Evolutionary conservation across 1,140 invertebrate genomes (phyloP).

Genomic region (Caenorhabditis inopinata): DNA sequence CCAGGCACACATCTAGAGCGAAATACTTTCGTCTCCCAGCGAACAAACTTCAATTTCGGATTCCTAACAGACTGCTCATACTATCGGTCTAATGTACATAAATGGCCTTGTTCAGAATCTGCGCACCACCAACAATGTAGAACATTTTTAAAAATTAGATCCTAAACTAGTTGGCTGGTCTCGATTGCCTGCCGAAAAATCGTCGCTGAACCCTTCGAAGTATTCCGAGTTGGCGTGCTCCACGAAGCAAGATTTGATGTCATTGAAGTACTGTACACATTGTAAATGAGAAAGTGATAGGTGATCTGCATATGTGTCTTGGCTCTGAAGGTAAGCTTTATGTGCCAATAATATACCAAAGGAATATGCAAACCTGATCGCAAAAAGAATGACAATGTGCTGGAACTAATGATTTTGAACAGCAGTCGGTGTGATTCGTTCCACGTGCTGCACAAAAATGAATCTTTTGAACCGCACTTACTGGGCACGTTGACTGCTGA

Average conservation of each 20-base stretch:
- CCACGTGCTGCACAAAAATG: constrained; percentile 37
- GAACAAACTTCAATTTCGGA: too few species aligned
- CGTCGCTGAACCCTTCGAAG: constrained; percentile 3
- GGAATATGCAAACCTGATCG: constrained; percentile 17
- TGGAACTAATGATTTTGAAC: constrained; percentile 3
- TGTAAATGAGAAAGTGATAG: constrained; percentile 26
- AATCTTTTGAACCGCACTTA: constrained; percentile 16
- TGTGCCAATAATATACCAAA: neutral
- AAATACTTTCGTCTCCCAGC: too few species aligned
- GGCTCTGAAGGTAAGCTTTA: neutral
- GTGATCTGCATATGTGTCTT: neutral
- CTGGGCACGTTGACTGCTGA: constrained; percentile 6
- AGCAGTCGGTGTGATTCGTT: constrained; percentile 32
- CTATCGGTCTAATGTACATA: too few species aligned
- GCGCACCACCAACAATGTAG: too few species aligned
- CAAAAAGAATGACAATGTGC: constrained; percentile 20
- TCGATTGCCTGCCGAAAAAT: neutral
- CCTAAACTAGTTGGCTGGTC: neutral
- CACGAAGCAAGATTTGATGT: constrained; percentile 35
- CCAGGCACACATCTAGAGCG: too few species aligned
- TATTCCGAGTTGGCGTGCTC: constrained; percentile 29
- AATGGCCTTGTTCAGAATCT: too few species aligned
- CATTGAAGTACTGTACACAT: constrained; percentile 33
- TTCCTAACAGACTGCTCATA: too few species aligned
- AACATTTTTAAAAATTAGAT: neutral